Base-by-base conservation (phyloP, 1,140 invertebrate genomes). In the Lucilia sericata region DNA sequence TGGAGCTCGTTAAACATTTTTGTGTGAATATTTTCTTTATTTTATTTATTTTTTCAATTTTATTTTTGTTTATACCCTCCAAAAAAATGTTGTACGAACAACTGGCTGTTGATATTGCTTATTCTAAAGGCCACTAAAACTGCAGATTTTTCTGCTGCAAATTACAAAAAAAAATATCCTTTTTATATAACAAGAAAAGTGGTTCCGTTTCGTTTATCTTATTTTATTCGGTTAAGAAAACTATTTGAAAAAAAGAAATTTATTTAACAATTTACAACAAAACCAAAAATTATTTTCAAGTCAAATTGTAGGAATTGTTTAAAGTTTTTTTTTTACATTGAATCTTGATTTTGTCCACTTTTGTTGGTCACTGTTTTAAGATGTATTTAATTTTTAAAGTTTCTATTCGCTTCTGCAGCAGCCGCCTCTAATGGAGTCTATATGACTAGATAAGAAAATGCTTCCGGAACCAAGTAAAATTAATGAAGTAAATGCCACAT, bases 161-260 rank as follows among this genome's bases (percentile, higher is more conserved):
- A 42, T 42, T 82, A 87, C 86, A 83, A 74, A 70, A 83, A 47
- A 42, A 51, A 85, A 84, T 42, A 83, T 60, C 83, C 47, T 49
- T 25, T 84, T 84, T 83, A 42, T 42, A 8, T 82, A 84, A 87
- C 87, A 85, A 85, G 86, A 88, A 87, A 86, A 87, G 88, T 87
- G 87, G 87, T 89, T 89, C 87, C 88, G 87, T 89, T 88, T 89
- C 88, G 86, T 89, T 89, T 89, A 89, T 89, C 88, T 89, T 86
- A 85, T 86, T 83, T 88, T 87, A 80, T 85, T 42, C 42, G 5
- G 42, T 42, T 42, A 42, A 42, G 80, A 82, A 55, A 14, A 55
- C 42, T 10, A 8, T 42, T 42, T 42, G 42, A 0, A 42, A 10
- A 36, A 42, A 42, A 42, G 42, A 42, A 55, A 55, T 55, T 55